Evolutionary conservation across 2,113 vertebrate species (phyloP).

Genomic region (Ginglymostoma cirratum): DNA sequence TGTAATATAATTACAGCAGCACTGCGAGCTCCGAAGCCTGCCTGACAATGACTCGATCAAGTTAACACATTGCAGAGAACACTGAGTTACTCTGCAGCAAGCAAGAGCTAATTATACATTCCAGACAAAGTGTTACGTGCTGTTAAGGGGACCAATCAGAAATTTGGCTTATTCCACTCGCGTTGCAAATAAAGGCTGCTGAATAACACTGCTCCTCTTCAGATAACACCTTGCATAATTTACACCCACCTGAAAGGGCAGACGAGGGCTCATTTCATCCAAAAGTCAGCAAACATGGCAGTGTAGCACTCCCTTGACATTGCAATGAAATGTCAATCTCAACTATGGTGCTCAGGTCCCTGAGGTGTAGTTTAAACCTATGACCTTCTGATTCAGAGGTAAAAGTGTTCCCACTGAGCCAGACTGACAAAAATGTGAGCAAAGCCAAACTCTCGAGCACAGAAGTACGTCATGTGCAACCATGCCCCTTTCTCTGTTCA

Average conservation of each 20-base stretch:
- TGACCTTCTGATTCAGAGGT: neutral
- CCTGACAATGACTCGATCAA: neutral
- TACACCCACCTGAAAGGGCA: neutral
- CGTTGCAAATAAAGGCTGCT: no score
- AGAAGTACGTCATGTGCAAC: slow-evolving; percentile 24
- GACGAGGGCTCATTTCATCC: neutral
- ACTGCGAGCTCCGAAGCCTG: neutral
- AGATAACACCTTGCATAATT: neutral
- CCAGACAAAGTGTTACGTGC: no score
- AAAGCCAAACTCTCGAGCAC: neutral
- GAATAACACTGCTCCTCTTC: neutral
- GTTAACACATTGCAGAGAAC: neutral
- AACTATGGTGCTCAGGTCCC: neutral
- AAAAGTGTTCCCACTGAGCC: neutral
- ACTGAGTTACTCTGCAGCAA: neutral
- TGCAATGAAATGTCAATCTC: neutral
- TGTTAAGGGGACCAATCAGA: neutral
- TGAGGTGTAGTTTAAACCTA: neutral
- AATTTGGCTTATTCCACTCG: neutral
- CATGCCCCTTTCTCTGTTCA: neutral
- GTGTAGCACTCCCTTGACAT: neutral
- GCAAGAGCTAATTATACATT: neutral
- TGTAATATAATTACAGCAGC: no score
- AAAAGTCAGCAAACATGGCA: neutral
- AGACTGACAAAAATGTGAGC: neutral